Base-by-base conservation (phyloP, 2,113 vertebrate genomes). In the Uropsilus gracilis region DNA sequence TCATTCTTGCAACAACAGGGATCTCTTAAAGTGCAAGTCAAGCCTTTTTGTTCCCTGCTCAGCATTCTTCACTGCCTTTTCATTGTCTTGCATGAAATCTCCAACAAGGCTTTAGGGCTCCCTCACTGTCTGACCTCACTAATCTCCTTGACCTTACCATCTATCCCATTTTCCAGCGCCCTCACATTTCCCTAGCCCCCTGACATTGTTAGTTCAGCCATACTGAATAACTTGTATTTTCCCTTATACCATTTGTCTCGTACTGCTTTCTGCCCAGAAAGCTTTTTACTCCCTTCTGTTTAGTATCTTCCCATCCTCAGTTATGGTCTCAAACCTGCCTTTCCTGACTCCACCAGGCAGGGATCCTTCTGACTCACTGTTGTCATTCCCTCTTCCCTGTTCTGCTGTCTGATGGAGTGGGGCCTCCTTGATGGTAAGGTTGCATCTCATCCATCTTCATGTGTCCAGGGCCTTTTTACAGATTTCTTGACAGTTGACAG, bases 151-250 rank as follows among this genome's bases (percentile, higher is more conserved):
- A 44, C 63, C 61, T 63, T 32, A 57, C 34, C 24, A 6, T 46
- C 11, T 57, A 28, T 37, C 34, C 77, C 16, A n/a, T 92, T n/a
- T n/a, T n/a, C n/a, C n/a, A n/a, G n/a, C n/a, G n/a, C n/a, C n/a
- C n/a, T n/a, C n/a, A n/a, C n/a, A n/a, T n/a, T 93, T 77, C 63
- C 80, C 34, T 68, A 81, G 39, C 17, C 50, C 24, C 30, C n/a
- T 90, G 64, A 89, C 30, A 50, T 71, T 73, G n/a, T 37, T 34
- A 90, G 50, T 92, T 93, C 46, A 83, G 68, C 24, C 50, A 22
- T 68, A 39, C 0, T 93, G 72, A 91, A 83, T 76, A 87, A 42
- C 32, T 59, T 61, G 16, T 91, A 64, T 75, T 76, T 89, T 34
- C 59, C 46, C 50, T 78, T 34, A 66, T 85, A 42, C 32, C 7